Conservation (phyloP, 2,888 invertebrate genomes). For the Agrotis exclamationis region DNA sequence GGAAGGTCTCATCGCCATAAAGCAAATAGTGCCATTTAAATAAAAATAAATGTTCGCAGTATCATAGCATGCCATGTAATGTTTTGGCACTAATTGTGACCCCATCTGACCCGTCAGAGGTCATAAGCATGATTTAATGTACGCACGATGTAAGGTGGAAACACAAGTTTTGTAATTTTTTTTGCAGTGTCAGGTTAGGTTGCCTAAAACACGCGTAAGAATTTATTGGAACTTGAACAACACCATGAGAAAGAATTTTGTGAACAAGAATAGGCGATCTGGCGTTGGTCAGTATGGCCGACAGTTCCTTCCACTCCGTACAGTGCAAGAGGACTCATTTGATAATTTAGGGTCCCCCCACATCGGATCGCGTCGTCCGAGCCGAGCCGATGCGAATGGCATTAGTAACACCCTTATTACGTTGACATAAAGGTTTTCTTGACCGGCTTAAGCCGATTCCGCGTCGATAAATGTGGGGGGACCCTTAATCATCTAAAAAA, state of each 20-base stretch:
- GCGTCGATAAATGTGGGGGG: no score
- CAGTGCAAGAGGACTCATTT: no score
- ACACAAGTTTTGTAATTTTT: slow-evolving; percentile 12
- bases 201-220: neutral
- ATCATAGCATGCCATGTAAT: slow-evolving; percentile 29
- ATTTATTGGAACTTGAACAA: neutral
- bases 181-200: neutral
- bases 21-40: slow-evolving; percentile 2
- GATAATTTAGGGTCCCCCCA: no score
- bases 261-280: no score
- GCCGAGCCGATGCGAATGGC: no score
- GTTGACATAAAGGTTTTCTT: no score
- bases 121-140: slow-evolving; percentile 42
- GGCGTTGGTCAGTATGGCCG: no score
- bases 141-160: slow-evolving; percentile 4
- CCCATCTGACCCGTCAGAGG: slow-evolving; percentile 48
- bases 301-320: no score
- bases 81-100: slow-evolving; percentile 57
- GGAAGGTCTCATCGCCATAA: slow-evolving; percentile 10
- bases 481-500: no score
- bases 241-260: neutral
- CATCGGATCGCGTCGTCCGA: no score
- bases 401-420: no score
- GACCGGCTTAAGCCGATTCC: no score
- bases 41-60: slow-evolving; percentile 3